phyloP scores from a whole-genome alignment of 1,140 invertebrate genomes.

The Drosophila bipectinata region DNA sequence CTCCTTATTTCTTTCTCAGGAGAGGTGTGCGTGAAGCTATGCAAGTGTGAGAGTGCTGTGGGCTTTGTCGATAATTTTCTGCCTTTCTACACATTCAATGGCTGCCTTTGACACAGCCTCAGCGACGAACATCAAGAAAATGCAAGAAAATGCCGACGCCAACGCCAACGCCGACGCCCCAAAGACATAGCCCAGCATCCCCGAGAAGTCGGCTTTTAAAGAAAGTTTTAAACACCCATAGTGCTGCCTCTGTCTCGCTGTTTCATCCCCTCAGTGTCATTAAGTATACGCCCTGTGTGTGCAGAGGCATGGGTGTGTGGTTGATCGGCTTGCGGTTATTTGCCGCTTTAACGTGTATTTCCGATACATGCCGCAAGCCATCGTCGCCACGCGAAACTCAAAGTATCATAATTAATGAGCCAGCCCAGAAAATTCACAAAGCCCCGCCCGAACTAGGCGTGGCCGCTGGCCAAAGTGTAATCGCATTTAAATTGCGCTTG shows the following conservation, averaged over 20 bases:
- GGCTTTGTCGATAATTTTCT: conserved; percentile 77
- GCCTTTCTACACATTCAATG: conserved; percentile 71
- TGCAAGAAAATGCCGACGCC: conserved; percentile 77
- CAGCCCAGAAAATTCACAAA: conserved; percentile 13
- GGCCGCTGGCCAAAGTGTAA: conserved; percentile 37
- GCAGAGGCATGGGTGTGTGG: conserved; percentile 14
- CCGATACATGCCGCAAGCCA: conserved; percentile 56
- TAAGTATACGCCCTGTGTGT: conserved; percentile 20
- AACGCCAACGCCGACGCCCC: conserved; percentile 42
- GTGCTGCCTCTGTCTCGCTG: not conserved
- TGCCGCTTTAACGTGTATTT: conserved; percentile 62
- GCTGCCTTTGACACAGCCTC: conserved; percentile 68
- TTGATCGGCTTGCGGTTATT: conserved; percentile 47
- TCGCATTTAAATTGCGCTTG: conserved; percentile 62
- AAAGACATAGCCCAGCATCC: conserved; percentile 26
- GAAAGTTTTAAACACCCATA: conserved; percentile 58
- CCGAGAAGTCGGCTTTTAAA: conserved; percentile 34
- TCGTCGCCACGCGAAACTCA: conserved; percentile 38
- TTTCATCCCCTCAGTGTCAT: conserved; percentile 5
- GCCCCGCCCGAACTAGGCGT: conserved; percentile 17
- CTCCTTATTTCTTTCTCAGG: not conserved
- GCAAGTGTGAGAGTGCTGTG: conserved; percentile 31
- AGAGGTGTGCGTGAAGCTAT: conserved; percentile 4
- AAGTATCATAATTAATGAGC: conserved; percentile 78
- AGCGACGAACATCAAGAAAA: conserved; percentile 58